Base-by-base conservation (phyloP, 30 jellyfish, hydroid and myxozoan genomes). In the Aurelia aurita region DNA sequence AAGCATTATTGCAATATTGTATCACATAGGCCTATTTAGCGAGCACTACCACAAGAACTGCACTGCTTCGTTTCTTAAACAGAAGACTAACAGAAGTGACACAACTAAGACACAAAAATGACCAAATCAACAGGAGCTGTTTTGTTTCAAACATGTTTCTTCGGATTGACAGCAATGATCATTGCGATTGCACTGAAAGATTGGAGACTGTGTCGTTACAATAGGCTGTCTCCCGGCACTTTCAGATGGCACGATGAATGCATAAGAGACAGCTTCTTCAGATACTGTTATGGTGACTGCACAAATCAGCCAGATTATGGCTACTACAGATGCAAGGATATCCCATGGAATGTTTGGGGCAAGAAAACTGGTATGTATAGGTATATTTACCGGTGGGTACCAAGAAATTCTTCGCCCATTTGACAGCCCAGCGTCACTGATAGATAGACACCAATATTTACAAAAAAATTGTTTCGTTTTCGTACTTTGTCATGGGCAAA, bases 281-380 rank as follows among this genome's bases (percentile, higher is more conserved):
- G 14, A 22, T 55, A 19, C 14, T 55, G 67, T 55, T 55, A 55
- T 22, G 29, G 67, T 15, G 67, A 2, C 12, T 55, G 67, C 29
- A 55, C 67, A 55, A 55, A 19, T 15, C 8, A 15, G 10, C 26
- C 8, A 4, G 67, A 55, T 55, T 22, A 19, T n/a, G 28, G 29
- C 14, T 55, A 55, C 29, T 3, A 55, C 13, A 55, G 29, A 5
- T 55, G 67, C 12, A 14, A 1, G 29, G 13, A n/a, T n/a, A 55
- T 55, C 11, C 67, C 67, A 3, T 55, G 67, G 67, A 55, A 55
- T 55, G 67, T 55, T 4, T 55, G 67, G 67, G 67, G 67, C 0
- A n/a, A 22, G 67, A 55, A 55, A 55, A 55, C 67, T 55, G 67
- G 67, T 55, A 22, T 22, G 67, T 55, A 53, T 16, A 53, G 1